These are phyloP conservation scores for Panopea generosa DNA, from an alignment of 2,888 invertebrate genomes.

Conservation along the genomic window DNA sequence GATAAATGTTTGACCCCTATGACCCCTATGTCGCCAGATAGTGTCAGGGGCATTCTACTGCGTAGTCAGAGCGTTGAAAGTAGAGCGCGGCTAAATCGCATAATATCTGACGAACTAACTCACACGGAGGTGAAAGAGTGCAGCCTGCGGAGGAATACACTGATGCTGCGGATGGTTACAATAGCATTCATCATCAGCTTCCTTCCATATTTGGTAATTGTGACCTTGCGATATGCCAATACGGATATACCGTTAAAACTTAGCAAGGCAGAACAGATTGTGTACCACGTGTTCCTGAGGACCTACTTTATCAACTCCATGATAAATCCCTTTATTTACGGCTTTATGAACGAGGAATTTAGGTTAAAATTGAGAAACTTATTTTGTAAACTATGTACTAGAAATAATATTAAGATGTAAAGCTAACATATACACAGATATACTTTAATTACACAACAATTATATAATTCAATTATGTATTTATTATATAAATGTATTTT, in stretches of 20 bases:
- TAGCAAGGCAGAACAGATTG: conserved; percentile 48
- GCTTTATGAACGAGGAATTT: conserved; percentile 61
- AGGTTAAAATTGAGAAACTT: conserved; percentile 50
- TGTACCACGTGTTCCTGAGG: conserved; percentile 52
- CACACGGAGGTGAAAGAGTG: conserved; percentile 50
- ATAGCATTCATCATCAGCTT: conserved; percentile 63
- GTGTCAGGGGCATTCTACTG: conserved; percentile 43
- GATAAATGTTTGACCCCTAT: conserved; percentile 27
- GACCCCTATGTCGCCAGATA: conserved; percentile 46
- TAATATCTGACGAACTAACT: conserved; percentile 54
- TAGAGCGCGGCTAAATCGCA: conserved; percentile 51
- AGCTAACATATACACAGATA: too few species aligned
- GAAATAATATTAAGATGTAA: conserved; percentile 1
- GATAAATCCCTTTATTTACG: conserved; percentile 65
- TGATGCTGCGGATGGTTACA: conserved; percentile 60
- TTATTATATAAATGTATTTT: too few species aligned
- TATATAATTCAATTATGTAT: too few species aligned
- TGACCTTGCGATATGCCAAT: conserved; percentile 52
- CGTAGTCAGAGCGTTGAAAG: conserved; percentile 59
- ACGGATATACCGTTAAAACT: conserved; percentile 45
- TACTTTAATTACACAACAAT: too few species aligned
- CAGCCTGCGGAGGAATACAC: conserved; percentile 57
- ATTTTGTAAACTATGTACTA: conserved; percentile 54
- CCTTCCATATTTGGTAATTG: conserved; percentile 57
- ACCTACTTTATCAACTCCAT: conserved; percentile 60